Conservation (phyloP, 2,888 invertebrate genomes). For the Zele albiditarsus region DNA sequence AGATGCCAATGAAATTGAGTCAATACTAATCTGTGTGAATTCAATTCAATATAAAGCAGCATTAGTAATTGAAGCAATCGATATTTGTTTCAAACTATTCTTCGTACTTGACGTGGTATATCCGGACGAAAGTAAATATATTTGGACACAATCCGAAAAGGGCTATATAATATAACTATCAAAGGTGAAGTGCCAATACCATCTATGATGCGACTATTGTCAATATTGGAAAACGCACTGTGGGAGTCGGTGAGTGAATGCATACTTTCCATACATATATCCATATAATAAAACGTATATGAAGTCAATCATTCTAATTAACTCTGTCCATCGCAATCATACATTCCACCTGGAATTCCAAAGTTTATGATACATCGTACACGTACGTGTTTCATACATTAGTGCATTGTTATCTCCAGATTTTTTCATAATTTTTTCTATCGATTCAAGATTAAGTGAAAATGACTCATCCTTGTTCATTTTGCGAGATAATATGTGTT, state of each 20-base stretch:
- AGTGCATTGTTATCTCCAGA: no score
- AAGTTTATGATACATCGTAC: no score
- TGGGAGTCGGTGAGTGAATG: no score
- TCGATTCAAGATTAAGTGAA: not conserved
- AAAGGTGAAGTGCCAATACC: not conserved
- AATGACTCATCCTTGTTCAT: not conserved
- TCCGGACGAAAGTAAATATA: slow-evolving; percentile 41
- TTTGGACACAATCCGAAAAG: slow-evolving; percentile 44
- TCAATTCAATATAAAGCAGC: no score
- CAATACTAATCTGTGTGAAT: no score
- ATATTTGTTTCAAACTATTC: slow-evolving; percentile 45
- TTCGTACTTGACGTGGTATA: slow-evolving; percentile 44
- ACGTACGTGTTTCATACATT: no score
- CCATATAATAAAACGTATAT: no score
- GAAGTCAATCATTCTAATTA: no score
- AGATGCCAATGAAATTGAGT: no score
- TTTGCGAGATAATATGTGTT: not conserved
- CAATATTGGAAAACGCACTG: not conserved
- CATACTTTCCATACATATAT: no score
- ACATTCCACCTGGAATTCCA: no score
- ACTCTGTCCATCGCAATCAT: no score
- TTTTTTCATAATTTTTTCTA: not conserved
- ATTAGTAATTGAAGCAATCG: slow-evolving; percentile 32
- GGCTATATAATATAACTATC: not conserved
- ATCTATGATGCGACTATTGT: not conserved